Conservation (phyloP, 2,797 vertebrate genomes). For the Ibycter americanus region DNA sequence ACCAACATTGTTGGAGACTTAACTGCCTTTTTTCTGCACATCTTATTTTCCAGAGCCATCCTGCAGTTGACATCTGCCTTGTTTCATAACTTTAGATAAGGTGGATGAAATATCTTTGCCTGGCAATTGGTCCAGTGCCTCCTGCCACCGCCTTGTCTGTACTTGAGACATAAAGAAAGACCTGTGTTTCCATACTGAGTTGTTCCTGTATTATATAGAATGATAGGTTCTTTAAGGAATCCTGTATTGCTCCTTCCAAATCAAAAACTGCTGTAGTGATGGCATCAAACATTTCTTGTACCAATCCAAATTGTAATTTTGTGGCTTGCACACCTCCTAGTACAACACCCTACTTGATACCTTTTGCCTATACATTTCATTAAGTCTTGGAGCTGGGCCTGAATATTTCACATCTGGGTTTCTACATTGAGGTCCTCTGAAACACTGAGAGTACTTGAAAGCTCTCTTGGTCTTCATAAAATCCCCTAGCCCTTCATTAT, state of each 20-base stretch:
- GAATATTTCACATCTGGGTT: background rate
- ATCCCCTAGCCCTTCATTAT: background rate
- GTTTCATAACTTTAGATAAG: background rate
- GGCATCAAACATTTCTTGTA: background rate
- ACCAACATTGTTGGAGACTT: background rate
- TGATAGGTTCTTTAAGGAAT: background rate
- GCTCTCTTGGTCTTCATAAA: background rate
- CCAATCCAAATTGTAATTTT: background rate
- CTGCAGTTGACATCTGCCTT: background rate
- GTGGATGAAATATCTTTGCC: background rate
- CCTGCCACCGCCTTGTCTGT: background rate
- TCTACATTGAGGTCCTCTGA: background rate
- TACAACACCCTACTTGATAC: rapidly evolving
- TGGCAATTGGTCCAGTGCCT: background rate
- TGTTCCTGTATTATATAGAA: background rate
- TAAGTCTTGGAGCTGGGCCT: background rate
- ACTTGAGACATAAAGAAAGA: background rate
- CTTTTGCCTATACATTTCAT: background rate
- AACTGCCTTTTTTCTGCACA: background rate
- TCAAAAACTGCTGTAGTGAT: background rate
- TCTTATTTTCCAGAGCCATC: background rate
- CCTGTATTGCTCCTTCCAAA: background rate
- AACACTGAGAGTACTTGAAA: background rate
- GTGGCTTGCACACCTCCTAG: background rate
- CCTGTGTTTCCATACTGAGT: background rate